Conservation (phyloP, 2,888 invertebrate species). For the Scaptomyza parva region DNA sequence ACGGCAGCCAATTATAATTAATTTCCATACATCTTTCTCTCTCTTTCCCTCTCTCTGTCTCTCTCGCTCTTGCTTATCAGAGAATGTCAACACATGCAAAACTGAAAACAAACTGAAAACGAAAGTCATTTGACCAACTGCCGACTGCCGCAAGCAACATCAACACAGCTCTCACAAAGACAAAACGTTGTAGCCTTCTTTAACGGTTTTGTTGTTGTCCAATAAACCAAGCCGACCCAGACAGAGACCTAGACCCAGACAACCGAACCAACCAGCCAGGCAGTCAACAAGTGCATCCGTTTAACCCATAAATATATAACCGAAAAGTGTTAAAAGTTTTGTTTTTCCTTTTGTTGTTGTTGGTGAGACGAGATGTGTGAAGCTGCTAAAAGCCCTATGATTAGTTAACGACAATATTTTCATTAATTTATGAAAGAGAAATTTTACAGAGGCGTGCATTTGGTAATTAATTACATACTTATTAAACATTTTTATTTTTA, state of each 20-base stretch:
- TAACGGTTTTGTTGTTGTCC: slow-evolving; percentile 35
- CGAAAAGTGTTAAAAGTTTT: slow-evolving; percentile 9
- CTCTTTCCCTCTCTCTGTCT: slow-evolving; percentile 34
- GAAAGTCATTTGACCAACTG: slow-evolving; percentile 61
- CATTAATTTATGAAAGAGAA: neutral
- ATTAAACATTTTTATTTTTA: slow-evolving; percentile 1
- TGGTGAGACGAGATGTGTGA: neutral
- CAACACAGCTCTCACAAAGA: slow-evolving; percentile 49
- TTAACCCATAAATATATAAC: slow-evolving; percentile 18
- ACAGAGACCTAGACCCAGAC: slow-evolving; percentile 15
- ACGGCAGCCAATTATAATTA: slow-evolving; percentile 73
- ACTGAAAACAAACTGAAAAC: slow-evolving; percentile 39
- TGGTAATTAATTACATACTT: neutral
- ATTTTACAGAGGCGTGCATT: neutral
- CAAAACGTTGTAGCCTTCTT: slow-evolving; percentile 16
- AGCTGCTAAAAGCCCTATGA: slow-evolving; percentile 6
- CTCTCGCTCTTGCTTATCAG: slow-evolving; percentile 37
- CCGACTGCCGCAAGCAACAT: slow-evolving; percentile 37
- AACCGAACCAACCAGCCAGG: neutral
- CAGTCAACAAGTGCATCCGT: slow-evolving; percentile 15
- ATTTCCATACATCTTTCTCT: slow-evolving; percentile 60
- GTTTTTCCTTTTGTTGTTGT: too few relatives aligned
- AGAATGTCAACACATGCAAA: slow-evolving; percentile 66
- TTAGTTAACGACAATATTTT: slow-evolving; percentile 8
- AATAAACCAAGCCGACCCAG: slow-evolving; percentile 45